Evolutionary conservation across 2,113 vertebrate genomes (phyloP), one percentile per base, ranked within the genome.

Genomic region (Andinoacara biseriatus): DNA sequence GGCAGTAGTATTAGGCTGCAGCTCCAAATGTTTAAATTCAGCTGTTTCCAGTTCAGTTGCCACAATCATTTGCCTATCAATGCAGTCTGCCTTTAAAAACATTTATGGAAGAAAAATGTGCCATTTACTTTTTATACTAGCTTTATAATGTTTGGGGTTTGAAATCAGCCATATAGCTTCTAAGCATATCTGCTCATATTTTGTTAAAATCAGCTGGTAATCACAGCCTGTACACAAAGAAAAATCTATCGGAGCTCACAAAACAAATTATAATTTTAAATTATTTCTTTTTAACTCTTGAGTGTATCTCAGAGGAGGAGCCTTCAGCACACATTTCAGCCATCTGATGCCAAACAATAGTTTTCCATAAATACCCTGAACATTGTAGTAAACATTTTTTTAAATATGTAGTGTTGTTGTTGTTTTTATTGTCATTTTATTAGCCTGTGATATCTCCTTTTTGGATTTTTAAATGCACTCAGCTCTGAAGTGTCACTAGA

Each of bases 381-480:
- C 22, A 76, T 33, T 18, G 40, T 26, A 77, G 74, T 60, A 49
- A 40, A 65, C 24, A 17, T 18, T 58, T 38, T 72, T 17, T 54
- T 8, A 67, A 26, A 46, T 46, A 18, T 46, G 14, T 46, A 35
- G 38, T 22, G 33, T 38, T 22, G 58, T 77, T 22, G 31, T 33
- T 33, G 6, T 33, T 33, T 2, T 6, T 33, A 6, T 38, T 38
- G 35, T 38, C 49, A 52, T 74, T 86, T 84, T 54, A 82, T 86
- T 61, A 84, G 63, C 14, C 35, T 49, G 9, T 10, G 20, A 59
- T 74, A 31, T 31, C 17, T 2, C 24, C 29, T 49, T 82, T 58
- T 60, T 78, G 58, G 62, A 58, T 77, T 83, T 83, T 74, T 49
- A 65, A 78, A 86, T 49, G 67, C 31, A 76, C 22, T 5, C 5